Percentiles rank a stretch among this genome's conserved stretches.
These are phyloP conservation scores for Petrocephalus microphthalmus DNA, from an alignment of 2,113 vertebrate genomes.

Conservation along the genomic window DNA sequence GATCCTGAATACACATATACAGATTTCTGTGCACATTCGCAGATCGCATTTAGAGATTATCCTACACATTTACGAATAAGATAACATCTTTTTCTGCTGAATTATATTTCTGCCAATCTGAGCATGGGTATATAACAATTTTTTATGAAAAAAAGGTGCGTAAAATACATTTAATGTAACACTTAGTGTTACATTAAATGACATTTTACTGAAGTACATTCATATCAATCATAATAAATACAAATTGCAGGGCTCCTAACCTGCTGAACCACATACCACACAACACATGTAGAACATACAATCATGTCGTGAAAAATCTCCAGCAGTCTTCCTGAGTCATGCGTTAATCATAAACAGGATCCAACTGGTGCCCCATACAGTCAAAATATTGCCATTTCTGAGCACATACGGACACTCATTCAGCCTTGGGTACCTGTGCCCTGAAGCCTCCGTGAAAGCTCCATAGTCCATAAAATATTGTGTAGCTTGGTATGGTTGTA, in stretches of 20 bases:
- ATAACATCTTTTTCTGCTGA: too few species aligned
- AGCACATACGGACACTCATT: not conserved
- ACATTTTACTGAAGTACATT: too few species aligned
- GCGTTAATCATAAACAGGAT: not conserved
- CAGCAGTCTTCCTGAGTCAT: not conserved
- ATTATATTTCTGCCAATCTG: too few species aligned
- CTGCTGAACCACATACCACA: not conserved
- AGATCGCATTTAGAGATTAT: too few species aligned
- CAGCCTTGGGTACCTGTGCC: conserved; percentile 59
- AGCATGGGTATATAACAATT: too few species aligned
- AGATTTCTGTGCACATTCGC: too few species aligned
- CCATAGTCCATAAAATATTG: conserved; percentile 68
- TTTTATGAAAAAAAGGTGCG: too few species aligned
- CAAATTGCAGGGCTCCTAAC: not conserved
- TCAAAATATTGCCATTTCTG: not conserved
- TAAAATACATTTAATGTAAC: too few species aligned
- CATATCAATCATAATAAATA: too few species aligned
- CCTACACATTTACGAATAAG: too few species aligned
- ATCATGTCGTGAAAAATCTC: not conserved
- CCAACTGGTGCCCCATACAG: not conserved
- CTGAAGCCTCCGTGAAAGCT: conserved; percentile 66
- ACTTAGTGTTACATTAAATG: too few species aligned
- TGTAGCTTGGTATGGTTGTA: conserved; percentile 79
- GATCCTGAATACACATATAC: too few species aligned
- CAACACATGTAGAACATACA: not conserved